Conservation (phyloP, 1,140 invertebrate genomes). For the Drosophila bocqueti region DNA sequence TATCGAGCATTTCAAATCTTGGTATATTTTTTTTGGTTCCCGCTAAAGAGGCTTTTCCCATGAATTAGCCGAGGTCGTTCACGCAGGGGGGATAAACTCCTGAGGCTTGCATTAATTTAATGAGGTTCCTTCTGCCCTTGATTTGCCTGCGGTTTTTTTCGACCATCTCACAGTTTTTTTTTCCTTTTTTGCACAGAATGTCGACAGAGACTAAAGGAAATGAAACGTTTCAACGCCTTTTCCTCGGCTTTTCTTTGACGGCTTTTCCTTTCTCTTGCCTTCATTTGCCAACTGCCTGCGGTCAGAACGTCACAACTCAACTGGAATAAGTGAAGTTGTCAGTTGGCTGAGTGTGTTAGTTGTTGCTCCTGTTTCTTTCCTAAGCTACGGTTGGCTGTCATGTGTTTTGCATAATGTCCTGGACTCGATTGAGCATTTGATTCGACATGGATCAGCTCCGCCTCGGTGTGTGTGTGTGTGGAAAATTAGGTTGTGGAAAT, state of each 20-base stretch:
- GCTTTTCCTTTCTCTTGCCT: constrained; percentile 16
- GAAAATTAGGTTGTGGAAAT: constrained; percentile 63
- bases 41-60: constrained; percentile 55
- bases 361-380: constrained; percentile 37
- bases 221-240: constrained; percentile 72
- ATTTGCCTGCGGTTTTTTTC: constrained; percentile 59
- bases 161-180: constrained; percentile 46
- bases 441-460: constrained; percentile 47
- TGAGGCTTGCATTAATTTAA: constrained; percentile 83
- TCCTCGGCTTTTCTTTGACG: constrained; percentile 22
- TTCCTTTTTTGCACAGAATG: constrained; percentile 37
- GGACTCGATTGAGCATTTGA: constrained; percentile 57
- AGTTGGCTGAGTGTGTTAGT: constrained; percentile 67
- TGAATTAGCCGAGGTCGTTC: constrained; percentile 51
- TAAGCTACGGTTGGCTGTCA: constrained; percentile 42
- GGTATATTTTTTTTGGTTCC: constrained; percentile 31
- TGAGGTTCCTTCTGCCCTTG: constrained; percentile 72
- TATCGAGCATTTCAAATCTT: constrained; percentile 66
- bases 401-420: constrained; percentile 70
- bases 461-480: constrained; percentile 4
- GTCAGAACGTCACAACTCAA: constrained; percentile 72
- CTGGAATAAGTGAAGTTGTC: constrained; percentile 81
- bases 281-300: constrained; percentile 41
- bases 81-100: constrained; percentile 42
- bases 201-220: constrained; percentile 50